phyloP scores from a whole-genome alignment of 2,113 vertebrate genomes.

The Scolopax mira region DNA sequence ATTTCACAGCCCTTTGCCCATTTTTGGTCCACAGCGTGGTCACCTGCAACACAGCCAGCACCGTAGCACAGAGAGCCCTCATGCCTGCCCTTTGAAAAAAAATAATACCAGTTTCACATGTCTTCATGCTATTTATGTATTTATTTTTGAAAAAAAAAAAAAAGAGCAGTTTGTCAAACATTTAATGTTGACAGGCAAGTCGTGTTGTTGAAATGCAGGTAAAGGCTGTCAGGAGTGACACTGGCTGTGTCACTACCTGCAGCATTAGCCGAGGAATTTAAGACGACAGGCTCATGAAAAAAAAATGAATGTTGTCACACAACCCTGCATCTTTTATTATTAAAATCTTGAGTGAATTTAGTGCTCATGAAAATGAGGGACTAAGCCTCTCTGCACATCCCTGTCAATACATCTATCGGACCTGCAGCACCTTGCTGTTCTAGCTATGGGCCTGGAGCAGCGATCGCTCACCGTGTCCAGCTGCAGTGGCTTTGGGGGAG shows the following conservation, averaged over 20 bases:
- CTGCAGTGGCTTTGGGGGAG: background rate
- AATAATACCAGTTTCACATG: background rate
- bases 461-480: conserved; percentile 2
- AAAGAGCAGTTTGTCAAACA: conserved; percentile 53
- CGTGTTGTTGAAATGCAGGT: conserved; percentile 58
- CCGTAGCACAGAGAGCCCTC: background rate
- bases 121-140: background rate
- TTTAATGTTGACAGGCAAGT: conserved; percentile 58
- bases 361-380: conserved; percentile 61
- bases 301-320: conserved; percentile 72
- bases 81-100: background rate
- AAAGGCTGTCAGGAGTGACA: conserved; percentile 58
- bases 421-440: conserved; percentile 46
- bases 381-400: conserved; percentile 51
- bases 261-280: conserved; percentile 62
- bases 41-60: background rate
- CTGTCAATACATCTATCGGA: conserved; percentile 56
- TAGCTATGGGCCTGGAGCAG: conserved; percentile 25
- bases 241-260: conserved; percentile 47
- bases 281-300: conserved; percentile 73
- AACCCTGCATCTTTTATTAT: conserved; percentile 71
- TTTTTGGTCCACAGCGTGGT: background rate
- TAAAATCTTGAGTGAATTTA: conserved; percentile 71
- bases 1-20: background rate
- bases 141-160: conserved; percentile 8